Conservation (phyloP, 1,140 invertebrate genomes). For the Pentalonia nigronervosa region DNA sequence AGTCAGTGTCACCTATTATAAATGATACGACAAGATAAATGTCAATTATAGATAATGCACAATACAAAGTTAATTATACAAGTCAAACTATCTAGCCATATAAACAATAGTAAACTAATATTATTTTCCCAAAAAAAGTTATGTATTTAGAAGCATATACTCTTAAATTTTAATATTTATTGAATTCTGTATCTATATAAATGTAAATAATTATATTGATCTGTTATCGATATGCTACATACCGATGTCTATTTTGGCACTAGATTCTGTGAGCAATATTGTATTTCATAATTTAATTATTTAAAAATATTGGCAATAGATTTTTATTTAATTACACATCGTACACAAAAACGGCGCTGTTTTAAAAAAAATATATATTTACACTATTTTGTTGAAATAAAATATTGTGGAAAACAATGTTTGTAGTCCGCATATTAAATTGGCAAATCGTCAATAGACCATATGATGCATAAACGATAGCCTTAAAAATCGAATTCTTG, state of each 20-base stretch:
- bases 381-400: neutral
- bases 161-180: no score
- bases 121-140: neutral
- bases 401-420: neutral
- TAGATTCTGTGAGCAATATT: neutral
- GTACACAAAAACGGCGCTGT: no score
- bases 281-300: neutral
- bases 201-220: neutral
- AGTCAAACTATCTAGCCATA: neutral
- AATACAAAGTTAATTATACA: neutral
- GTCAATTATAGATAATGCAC: neutral
- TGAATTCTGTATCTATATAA: neutral
- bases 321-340: neutral
- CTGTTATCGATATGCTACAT: rapidly evolving
- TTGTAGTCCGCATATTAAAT: neutral
- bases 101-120: neutral
- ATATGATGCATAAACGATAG: neutral
- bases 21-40: neutral
- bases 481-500: neutral
- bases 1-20: neutral
- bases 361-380: neutral
- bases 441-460: neutral
- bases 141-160: no score
- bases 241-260: neutral
- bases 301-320: neutral